Evolutionary conservation across 1,140 invertebrate genomes (phyloP).

Genomic region (Reticulitermes speratus): DNA sequence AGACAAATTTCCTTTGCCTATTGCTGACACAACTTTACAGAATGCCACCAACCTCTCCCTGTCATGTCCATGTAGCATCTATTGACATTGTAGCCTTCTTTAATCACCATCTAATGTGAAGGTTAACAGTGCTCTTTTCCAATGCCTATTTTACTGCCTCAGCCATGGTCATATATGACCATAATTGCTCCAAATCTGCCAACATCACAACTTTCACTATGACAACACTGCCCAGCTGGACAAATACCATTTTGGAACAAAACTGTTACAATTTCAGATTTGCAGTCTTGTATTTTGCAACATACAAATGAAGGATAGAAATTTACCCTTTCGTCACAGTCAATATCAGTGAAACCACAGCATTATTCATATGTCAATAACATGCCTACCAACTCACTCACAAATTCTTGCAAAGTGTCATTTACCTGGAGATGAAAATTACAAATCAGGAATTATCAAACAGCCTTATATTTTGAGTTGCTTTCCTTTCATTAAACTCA

Average conservation of each 20-base stretch:
- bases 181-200: not conserved
- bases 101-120: not conserved
- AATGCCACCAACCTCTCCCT: not conserved
- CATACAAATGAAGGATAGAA: not conserved
- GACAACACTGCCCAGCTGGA: not conserved
- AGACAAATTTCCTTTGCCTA: not conserved
- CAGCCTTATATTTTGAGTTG: no score
- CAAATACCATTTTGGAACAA: not conserved
- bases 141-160: not conserved
- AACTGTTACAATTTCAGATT: not conserved
- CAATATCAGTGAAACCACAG: not conserved
- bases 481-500: no score
- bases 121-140: not conserved
- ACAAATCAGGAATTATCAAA: not conserved
- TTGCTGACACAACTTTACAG: not conserved
- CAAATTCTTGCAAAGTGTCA: not conserved
- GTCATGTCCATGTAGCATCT: not conserved
- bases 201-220: not conserved
- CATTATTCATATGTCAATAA: not conserved
- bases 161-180: not conserved
- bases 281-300: not conserved
- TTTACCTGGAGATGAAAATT: not conserved
- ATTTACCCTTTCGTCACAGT: not conserved
- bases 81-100: not conserved
- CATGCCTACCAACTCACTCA: not conserved